These are phyloP conservation scores for Teleogryllus oceanicus DNA, from an alignment of 2,888 invertebrate genomes.

Conservation along the genomic window DNA sequence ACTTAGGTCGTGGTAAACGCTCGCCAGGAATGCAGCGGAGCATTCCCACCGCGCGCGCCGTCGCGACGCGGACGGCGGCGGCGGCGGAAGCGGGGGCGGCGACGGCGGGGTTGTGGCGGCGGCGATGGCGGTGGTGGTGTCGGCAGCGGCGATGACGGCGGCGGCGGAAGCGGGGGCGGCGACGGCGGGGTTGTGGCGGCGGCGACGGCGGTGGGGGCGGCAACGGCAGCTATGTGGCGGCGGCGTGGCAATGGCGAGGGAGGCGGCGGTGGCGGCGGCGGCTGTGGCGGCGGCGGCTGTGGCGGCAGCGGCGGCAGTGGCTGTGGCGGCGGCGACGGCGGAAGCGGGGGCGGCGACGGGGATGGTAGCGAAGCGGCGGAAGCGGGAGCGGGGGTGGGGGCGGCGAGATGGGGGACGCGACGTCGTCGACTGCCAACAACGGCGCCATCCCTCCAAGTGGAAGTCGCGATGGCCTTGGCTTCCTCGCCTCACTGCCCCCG, in stretches of 20 bases:
- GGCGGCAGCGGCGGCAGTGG: background rate
- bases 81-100: background rate
- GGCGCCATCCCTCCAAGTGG: too few relatives aligned
- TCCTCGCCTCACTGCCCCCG: too few relatives aligned
- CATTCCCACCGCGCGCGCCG: background rate
- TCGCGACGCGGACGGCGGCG: background rate
- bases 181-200: too few relatives aligned
- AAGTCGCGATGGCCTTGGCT: too few relatives aligned
- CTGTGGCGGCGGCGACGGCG: background rate
- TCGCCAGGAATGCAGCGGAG: background rate
- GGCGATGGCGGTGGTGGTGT: background rate
- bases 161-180: too few relatives aligned
- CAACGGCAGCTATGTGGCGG: too few relatives aligned
- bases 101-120: background rate
- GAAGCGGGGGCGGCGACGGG: background rate
- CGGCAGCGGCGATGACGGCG: background rate
- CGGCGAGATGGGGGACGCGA: background rate
- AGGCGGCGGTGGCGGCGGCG: too few relatives aligned
- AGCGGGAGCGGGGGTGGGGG: background rate
- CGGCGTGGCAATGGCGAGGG: too few relatives aligned
- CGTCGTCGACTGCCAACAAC: too few relatives aligned
- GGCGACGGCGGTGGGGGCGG: too few relatives aligned
- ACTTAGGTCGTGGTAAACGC: conserved; percentile 5
- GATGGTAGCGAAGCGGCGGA: background rate
- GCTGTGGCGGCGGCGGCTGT: background rate